Conservation (phyloP, 2,113 vertebrate genomes). For the Nycticryphes semicollaris region DNA sequence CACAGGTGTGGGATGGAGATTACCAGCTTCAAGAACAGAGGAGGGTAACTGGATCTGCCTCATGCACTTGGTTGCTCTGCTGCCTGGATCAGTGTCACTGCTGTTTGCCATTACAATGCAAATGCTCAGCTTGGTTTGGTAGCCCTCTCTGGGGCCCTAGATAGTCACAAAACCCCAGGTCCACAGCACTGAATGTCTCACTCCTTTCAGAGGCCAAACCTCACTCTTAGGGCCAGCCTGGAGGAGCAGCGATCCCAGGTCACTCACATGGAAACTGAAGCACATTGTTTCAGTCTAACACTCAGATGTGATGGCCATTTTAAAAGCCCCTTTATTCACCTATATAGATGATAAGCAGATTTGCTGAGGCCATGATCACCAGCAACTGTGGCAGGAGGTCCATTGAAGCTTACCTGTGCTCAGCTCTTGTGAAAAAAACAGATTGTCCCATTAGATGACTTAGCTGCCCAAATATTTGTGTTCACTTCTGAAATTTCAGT, state of each 20-base stretch:
- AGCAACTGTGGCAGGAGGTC: background rate
- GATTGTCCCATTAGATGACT: background rate
- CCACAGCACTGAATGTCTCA: background rate
- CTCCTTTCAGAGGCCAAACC: background rate
- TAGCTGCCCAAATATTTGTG: background rate
- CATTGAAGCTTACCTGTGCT: fast-evolving
- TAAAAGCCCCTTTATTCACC: background rate
- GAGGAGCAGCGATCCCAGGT: background rate
- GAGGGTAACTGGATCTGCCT: background rate
- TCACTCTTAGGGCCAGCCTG: background rate
- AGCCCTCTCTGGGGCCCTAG: background rate
- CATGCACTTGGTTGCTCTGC: background rate
- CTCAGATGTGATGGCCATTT: background rate
- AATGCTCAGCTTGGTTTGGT: background rate
- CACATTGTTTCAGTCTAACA: background rate
- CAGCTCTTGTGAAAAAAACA: background rate
- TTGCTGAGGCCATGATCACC: background rate
- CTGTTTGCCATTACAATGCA: background rate
- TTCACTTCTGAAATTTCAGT: background rate
- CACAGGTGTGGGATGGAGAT: conserved; percentile 19
- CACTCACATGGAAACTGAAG: background rate
- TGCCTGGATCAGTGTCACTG: background rate
- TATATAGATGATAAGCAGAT: background rate
- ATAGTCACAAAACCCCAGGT: background rate
- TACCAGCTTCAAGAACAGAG: background rate